Evolutionary conservation across 2,797 vertebrate genomes (phyloP).

Genomic region (Morelia viridis): DNA sequence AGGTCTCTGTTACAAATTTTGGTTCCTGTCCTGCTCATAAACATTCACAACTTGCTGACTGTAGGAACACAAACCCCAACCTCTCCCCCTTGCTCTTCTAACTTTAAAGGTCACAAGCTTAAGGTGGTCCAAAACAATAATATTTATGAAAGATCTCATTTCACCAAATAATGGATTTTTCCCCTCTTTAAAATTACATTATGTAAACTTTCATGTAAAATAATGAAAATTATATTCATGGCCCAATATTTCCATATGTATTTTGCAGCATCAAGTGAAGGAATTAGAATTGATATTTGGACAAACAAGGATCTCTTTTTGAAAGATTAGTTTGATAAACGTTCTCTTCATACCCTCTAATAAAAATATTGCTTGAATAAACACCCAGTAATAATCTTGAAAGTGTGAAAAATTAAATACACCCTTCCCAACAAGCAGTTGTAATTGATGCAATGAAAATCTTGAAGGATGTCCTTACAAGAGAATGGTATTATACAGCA

Average conservation of each 20-base stretch:
- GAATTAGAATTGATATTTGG: neutral
- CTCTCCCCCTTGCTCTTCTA: neutral
- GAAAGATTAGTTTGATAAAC: neutral
- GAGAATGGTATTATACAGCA: no score
- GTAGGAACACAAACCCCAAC: neutral
- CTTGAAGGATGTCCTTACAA: neutral
- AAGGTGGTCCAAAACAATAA: neutral
- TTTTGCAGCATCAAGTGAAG: neutral
- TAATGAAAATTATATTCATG: no score
- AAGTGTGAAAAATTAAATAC: neutral
- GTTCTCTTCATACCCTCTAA: neutral
- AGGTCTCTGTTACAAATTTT: neutral
- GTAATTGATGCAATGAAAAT: neutral
- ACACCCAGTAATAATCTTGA: neutral
- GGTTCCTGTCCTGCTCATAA: neutral
- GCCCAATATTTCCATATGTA: no score
- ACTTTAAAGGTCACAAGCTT: neutral
- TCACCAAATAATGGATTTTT: neutral
- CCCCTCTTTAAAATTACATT: no score
- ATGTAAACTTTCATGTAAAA: no score
- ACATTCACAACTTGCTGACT: neutral
- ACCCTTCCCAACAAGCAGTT: neutral
- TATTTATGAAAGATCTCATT: neutral
- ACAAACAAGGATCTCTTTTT: neutral
- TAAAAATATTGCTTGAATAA: neutral